A percentile compares a stretch with the other conserved stretches of the same genome.
Evolutionary conservation across 2,113 vertebrate genomes (phyloP).

Genomic region (Urocolius indicus): DNA sequence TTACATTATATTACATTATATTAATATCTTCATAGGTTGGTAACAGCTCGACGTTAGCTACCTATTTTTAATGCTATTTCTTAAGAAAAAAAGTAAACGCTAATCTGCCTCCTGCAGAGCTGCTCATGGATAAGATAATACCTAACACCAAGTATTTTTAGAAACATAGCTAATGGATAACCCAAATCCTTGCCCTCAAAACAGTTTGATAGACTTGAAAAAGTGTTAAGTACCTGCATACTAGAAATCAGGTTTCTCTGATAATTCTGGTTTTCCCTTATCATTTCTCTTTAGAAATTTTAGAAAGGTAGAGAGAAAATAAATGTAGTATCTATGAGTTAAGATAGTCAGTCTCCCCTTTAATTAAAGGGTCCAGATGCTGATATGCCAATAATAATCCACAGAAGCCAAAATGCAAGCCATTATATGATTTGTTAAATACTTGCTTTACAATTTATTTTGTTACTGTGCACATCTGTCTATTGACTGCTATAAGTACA

Average conservation of each 20-base stretch:
- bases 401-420: background rate
- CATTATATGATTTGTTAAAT: background rate
- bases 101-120: background rate
- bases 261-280: background rate
- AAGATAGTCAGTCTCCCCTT: background rate
- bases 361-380: background rate
- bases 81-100: background rate
- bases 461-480: background rate
- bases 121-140: background rate
- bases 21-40: background rate
- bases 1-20: background rate
- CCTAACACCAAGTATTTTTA: constrained; percentile 29
- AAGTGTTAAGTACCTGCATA: background rate
- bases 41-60: background rate
- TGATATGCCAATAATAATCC: background rate
- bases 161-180: constrained; percentile 14
- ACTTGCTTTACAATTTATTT: background rate
- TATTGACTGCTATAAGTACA: background rate
- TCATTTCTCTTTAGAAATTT: constrained; percentile 9
- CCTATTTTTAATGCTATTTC: background rate
- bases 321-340: background rate
- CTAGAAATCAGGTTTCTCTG: constrained; percentile 14
- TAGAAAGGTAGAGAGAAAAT: background rate
- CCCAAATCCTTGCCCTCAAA: constrained; percentile 2
- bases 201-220: background rate